Conservation (phyloP, 2,797 vertebrate species). For the Neosilurus mollespiculum region DNA sequence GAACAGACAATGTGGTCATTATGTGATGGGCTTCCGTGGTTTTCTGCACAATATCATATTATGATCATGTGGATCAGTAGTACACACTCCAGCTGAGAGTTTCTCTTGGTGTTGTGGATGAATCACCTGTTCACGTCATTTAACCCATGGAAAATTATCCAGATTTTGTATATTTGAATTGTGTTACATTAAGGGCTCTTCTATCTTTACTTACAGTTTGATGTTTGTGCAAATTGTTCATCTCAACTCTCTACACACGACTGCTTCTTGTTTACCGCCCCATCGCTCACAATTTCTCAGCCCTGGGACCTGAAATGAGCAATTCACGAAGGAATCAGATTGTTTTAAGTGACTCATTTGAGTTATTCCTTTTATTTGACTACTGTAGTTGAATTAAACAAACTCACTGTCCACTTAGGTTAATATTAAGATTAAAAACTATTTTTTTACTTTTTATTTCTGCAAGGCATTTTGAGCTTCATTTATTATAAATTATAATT, state of each 20-base stretch:
- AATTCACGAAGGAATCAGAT: neutral
- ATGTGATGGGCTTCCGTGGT: neutral
- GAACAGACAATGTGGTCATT: neutral
- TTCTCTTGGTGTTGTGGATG: neutral
- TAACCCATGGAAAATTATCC: neutral
- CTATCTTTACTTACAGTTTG: neutral
- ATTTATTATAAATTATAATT: neutral
- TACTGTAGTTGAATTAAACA: neutral
- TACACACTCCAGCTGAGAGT: neutral
- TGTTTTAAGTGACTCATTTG: neutral
- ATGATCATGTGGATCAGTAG: neutral
- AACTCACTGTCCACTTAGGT: neutral
- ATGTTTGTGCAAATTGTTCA: neutral
- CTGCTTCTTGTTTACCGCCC: conserved; percentile 36
- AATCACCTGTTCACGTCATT: neutral
- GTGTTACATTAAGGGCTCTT: neutral
- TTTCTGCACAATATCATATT: neutral
- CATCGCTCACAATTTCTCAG: conserved; percentile 75
- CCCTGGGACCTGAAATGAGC: neutral
- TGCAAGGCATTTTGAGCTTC: neutral
- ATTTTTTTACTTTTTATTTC: neutral
- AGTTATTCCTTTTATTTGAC: neutral
- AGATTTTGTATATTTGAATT: neutral
- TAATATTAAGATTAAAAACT: neutral
- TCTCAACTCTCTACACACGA: neutral